Evolutionary conservation across 2,113 vertebrate species (phyloP).

Genomic region (Dissostichus mawsoni): DNA sequence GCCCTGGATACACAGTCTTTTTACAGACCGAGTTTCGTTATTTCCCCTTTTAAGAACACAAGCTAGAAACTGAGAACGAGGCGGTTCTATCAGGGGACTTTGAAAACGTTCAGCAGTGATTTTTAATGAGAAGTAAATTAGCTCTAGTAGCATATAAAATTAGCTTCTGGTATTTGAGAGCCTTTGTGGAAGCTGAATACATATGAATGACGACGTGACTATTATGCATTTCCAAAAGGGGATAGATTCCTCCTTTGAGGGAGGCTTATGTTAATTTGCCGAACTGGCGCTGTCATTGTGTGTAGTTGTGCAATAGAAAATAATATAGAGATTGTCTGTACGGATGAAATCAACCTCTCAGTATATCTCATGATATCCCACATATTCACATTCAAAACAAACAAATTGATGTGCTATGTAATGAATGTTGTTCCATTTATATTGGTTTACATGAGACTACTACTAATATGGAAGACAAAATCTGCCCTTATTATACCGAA

Average conservation of each 20-base stretch:
- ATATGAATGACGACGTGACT: background rate
- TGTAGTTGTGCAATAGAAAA: background rate
- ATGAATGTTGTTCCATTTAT: background rate
- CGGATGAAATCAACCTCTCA: background rate
- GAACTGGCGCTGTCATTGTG: background rate
- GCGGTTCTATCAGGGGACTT: background rate
- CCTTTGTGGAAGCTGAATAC: background rate
- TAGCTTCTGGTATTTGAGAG: background rate
- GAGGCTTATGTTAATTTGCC: constrained; percentile 6
- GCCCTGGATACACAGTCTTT: background rate
- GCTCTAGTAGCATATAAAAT: background rate
- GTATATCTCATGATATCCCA: background rate
- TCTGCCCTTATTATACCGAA: too few species aligned
- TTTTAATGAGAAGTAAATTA: background rate
- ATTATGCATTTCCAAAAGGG: background rate
- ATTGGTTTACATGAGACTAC: background rate
- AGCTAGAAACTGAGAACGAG: background rate
- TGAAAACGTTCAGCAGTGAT: background rate
- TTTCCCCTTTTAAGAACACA: background rate
- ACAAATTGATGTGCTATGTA: background rate
- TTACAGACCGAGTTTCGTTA: background rate
- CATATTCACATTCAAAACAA: background rate
- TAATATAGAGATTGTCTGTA: background rate
- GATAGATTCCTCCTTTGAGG: background rate
- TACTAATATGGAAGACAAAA: background rate